Base-by-base conservation (phyloP, 2,888 invertebrate genomes). In the Platycheirus rosarum region DNA sequence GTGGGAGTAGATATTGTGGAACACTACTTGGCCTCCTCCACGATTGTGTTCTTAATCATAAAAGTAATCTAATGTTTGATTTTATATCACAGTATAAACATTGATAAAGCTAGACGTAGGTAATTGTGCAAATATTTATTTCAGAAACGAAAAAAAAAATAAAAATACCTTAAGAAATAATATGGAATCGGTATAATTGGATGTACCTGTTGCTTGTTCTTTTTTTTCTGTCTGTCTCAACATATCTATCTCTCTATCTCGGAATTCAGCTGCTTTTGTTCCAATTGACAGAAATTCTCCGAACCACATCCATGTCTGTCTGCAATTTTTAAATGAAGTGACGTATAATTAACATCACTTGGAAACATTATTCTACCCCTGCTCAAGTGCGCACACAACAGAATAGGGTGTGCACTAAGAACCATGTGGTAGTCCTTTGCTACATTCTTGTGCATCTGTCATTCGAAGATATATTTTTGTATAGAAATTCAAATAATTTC, bases 311-410 rank as follows among this genome's bases (percentile, higher is more conserved):
- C 32, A 26, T 57, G 66, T 66, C 78, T 78, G 69, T 57, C 57
- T 65, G 77, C 77, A 65, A 49, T 77, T 49, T 71, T 51, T 66
- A 66, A 78, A 78, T 62, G 68, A 68, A 69, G 63, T 74, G 74
- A 74, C 63, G 62, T 68, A 68, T 68, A 78, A 79, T 79, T 79
- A 79, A 74, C 53, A 74, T 74, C 79, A 63, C 68, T 69, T 55
- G 73, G 55, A 63, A 62, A 37, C 51, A 60, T 63, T 55, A 53
- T 49, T 73, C 42, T 29, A 74, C 55, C 62, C 68, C 73, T 63
- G 69, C 11, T 35, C 44, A 74, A 49, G 68, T 73, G 40, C 8
- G 40, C 13, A n/a, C 2, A 29, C 14, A 40, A 20, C 2, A 35
- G 57, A 57, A 44, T 63, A 63, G 74, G 68, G 74, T 79, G 74